These are phyloP conservation scores for Acrobasis suavella DNA, from an alignment of 2,888 invertebrate species.

Conservation along the genomic window DNA sequence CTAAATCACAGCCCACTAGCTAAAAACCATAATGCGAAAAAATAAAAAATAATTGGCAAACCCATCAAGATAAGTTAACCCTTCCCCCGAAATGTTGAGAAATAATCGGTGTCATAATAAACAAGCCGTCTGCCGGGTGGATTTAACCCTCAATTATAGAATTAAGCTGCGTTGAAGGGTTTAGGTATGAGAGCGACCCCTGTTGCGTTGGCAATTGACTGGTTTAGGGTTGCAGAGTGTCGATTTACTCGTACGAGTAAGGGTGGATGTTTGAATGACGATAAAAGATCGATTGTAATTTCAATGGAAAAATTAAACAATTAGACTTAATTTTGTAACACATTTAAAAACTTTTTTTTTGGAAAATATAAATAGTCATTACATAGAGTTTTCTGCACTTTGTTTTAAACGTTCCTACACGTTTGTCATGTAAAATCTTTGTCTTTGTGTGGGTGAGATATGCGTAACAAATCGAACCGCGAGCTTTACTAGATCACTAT, in stretches of 20 bases:
- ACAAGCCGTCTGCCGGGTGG: conserved; percentile 66
- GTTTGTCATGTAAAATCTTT: too few relatives aligned
- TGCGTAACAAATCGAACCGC: too few relatives aligned
- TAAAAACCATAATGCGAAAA: conserved; percentile 14
- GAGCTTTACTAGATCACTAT: too few relatives aligned
- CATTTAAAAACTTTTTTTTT: too few relatives aligned
- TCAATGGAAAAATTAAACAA: too few relatives aligned
- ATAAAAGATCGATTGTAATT: conserved; percentile 21
- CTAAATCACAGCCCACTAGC: background rate
- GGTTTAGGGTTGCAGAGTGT: conserved; percentile 38
- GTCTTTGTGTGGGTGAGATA: too few relatives aligned
- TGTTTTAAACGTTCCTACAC: too few relatives aligned
- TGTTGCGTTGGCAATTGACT: conserved; percentile 54
- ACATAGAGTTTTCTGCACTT: too few relatives aligned
- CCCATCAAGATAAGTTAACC: conserved; percentile 57
- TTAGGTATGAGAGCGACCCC: conserved; percentile 47
- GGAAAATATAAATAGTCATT: too few relatives aligned
- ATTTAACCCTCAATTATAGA: conserved; percentile 81
- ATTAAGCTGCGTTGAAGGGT: conserved; percentile 77
- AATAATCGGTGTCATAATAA: conserved; percentile 71
- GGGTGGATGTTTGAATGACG: conserved; percentile 13
- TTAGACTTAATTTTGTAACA: too few relatives aligned
- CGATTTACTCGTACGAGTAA: background rate
- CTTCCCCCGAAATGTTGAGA: conserved; percentile 40
- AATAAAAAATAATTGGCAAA: conserved; percentile 30